Conservation (phyloP, 2,888 invertebrate species). For the Mycalesis mineus region DNA sequence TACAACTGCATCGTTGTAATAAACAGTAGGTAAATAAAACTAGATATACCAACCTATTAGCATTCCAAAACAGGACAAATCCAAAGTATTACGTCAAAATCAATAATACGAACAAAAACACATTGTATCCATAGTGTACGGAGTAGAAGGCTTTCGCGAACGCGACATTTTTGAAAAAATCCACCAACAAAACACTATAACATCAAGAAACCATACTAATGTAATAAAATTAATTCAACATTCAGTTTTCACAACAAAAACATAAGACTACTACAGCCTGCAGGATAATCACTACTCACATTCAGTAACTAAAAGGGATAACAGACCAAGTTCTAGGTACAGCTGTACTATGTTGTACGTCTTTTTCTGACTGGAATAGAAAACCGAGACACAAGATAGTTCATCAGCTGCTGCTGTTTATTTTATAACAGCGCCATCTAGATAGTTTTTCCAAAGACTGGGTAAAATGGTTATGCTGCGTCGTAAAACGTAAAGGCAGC, state of each 20-base stretch:
- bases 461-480: too few relatives aligned
- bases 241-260: slow-evolving; percentile 32
- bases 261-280: slow-evolving; percentile 17
- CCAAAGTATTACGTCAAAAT: slow-evolving; percentile 16
- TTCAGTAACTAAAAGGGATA: slow-evolving; percentile 13
- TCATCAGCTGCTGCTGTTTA: background rate
- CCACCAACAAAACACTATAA: background rate
- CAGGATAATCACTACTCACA: slow-evolving; percentile 24
- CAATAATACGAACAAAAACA: slow-evolving; percentile 16
- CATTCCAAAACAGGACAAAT: slow-evolving; percentile 14
- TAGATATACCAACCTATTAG: slow-evolving; percentile 4
- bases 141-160: background rate
- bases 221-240: background rate
- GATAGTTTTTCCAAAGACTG: too few relatives aligned
- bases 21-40: background rate
- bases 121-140: background rate
- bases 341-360: background rate
- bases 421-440: slow-evolving; percentile 3
- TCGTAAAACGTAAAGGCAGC: too few relatives aligned
- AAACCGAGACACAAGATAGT: background rate
- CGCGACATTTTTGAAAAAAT: slow-evolving; percentile 3
- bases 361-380: slow-evolving; percentile 10
- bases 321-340: background rate
- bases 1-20: too few relatives aligned
- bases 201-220: slow-evolving; percentile 1